Percentiles rank a stretch among this genome's conserved stretches.
phyloP scores from a whole-genome alignment of 2,113 vertebrate genomes.

The Struthio camelus region DNA sequence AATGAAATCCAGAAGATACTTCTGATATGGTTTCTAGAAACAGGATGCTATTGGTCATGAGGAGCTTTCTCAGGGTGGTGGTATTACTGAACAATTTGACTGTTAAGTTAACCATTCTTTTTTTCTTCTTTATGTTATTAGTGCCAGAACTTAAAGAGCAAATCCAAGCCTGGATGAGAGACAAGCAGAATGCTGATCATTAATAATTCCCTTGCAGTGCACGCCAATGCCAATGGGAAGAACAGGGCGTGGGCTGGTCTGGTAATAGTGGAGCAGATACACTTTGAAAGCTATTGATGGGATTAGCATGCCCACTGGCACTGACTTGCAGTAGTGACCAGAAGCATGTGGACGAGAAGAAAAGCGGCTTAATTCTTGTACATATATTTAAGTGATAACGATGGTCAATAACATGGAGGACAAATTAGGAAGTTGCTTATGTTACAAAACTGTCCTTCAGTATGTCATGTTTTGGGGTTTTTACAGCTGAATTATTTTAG shows the following conservation, averaged over 20 bases:
- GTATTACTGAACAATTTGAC: neutral
- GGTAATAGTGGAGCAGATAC: neutral
- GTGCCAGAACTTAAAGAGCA: conserved; percentile 96
- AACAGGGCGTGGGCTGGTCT: neutral
- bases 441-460: conserved; percentile 64
- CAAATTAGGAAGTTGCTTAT: conserved; percentile 59
- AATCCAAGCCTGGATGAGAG: conserved; percentile 97
- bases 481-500: conserved; percentile 66
- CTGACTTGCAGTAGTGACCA: neutral
- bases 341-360: conserved; percentile 17
- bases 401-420: conserved; percentile 71
- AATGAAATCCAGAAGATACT: neutral
- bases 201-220: conserved; percentile 51
- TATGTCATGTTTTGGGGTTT: conserved; percentile 66
- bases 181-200: conserved; percentile 89
- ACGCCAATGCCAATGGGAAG: neutral
- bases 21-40: neutral
- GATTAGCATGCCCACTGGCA: neutral
- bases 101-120: neutral
- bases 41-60: rapidly evolving
- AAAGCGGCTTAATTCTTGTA: conserved; percentile 77
- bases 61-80: neutral
- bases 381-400: conserved; percentile 83
- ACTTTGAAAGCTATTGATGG: neutral
- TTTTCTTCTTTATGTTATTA: conserved; percentile 37